A percentile compares a stretch with the other conserved stretches of the same genome.
These are phyloP conservation scores for Cebidichthys violaceus DNA, from an alignment of 2,113 vertebrate genomes.

Conservation along the genomic window DNA sequence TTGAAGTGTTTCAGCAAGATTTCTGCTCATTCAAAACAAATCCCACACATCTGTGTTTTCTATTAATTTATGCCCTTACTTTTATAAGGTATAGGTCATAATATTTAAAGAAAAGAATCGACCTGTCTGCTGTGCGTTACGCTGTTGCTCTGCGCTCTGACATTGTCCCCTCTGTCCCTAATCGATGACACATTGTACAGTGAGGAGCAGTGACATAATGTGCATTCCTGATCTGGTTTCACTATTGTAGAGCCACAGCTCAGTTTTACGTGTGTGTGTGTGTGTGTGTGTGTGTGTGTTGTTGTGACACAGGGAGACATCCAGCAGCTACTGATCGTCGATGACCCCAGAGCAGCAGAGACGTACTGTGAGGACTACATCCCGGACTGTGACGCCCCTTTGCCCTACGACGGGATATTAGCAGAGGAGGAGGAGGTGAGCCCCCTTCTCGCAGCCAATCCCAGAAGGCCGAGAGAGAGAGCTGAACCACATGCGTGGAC, in stretches of 20 bases:
- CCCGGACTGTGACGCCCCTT: conserved; percentile 90
- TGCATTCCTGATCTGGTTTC: conserved; percentile 21
- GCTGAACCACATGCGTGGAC: neutral
- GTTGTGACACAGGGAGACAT: conserved; percentile 89
- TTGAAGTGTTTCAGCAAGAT: too few species aligned
- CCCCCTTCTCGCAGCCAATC: conserved; percentile 1
- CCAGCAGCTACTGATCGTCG: conserved; percentile 92
- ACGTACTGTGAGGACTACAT: conserved; percentile 96
- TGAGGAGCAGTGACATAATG: neutral
- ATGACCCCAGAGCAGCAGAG: conserved; percentile 89
- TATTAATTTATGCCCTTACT: neutral
- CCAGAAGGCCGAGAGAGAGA: neutral
- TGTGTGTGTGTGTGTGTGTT: conserved; percentile 13
- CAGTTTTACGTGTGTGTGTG: neutral
- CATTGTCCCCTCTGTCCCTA: neutral
- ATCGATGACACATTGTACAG: conserved; percentile 10
- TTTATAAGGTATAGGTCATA: neutral
- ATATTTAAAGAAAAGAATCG: too few species aligned
- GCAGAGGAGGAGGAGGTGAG: conserved; percentile 76
- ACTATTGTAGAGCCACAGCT: neutral
- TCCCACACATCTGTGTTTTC: neutral
- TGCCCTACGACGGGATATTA: conserved; percentile 82
- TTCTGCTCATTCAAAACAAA: neutral
- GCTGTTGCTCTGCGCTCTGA: too few species aligned
- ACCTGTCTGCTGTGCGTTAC: too few species aligned